Evolutionary conservation across 1,140 invertebrate species (phyloP), one percentile per base, ranked within the genome.

Genomic region (Trissolcus basalis): DNA sequence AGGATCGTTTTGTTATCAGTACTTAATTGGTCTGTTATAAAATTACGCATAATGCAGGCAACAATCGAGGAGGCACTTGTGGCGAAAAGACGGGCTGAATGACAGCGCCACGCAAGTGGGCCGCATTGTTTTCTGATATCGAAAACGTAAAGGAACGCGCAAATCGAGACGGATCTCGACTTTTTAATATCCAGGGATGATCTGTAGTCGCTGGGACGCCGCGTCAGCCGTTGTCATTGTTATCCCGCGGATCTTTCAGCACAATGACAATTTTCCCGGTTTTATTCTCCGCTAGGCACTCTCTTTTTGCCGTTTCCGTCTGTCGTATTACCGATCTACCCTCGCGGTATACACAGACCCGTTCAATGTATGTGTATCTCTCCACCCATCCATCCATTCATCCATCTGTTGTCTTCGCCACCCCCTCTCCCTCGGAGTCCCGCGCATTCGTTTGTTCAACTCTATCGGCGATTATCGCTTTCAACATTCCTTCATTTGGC

Each of bases 131-230:
- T 82, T 72, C 51, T 41, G 59, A 45, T 79, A 80, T 82, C 70
- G 75, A 68, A 77, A 76, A 48, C 50, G 48, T 33, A 27, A 43
- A 43, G 13, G 48, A 41, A 19, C 13, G 27, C 4, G 13, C 15
- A 43, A 58, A 16, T 45, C 15, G 56, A 75, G 70, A 77, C 65
- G 77, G 36, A 73, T 64, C 60, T 61, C 81, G 82, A 85, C 85
- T 87, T 87, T 86, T 87, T 87, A 87, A 86, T 87, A 87, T 85
- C 84, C 80, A 84, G 84, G 85, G 85, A 87, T 87, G 84, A 87
- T 87, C 85, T 85, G 84, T 79, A 85, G 79, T 78, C 78, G 79
- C 76, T 49, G 78, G 79, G 79, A 81, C 77, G 85, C 85, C 83
- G 80, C 82, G 85, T 86, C 86, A 87, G 85, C 83, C 81, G 81